A percentile compares a stretch with the other conserved stretches of the same genome.
These are phyloP conservation scores for Iguana delicatissima DNA, from an alignment of 2,797 vertebrate species.

Conservation along the genomic window DNA sequence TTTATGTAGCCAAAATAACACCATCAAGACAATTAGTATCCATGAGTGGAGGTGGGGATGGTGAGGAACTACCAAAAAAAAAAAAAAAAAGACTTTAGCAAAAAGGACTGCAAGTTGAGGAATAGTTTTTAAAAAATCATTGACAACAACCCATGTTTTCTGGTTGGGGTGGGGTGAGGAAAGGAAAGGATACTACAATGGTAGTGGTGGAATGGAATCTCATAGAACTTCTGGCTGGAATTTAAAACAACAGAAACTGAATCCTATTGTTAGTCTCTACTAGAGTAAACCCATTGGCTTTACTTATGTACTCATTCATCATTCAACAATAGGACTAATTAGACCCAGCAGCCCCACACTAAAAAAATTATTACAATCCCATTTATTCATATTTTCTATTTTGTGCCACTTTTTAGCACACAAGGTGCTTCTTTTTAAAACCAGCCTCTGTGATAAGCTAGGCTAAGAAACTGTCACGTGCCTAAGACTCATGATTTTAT, in stretches of 20 bases:
- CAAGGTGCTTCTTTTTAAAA: neutral
- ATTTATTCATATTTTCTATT: neutral
- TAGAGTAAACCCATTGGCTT: no score
- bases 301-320: no score
- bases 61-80: neutral
- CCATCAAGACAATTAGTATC: neutral
- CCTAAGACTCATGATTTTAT: neutral
- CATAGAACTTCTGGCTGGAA: no score
- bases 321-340: no score
- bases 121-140: neutral
- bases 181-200: no score
- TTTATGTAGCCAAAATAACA: neutral
- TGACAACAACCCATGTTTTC: neutral
- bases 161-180: no score
- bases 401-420: neutral
- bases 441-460: neutral
- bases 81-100: neutral
- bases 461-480: neutral
- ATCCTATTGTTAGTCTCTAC: no score
- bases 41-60: neutral
- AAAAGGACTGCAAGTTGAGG: neutral
- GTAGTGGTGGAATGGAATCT: no score
- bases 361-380: neutral
- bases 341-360: neutral
- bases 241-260: no score